Conservation (phyloP, 2,797 vertebrate species). For the Oreonectes daqikongensis region DNA sequence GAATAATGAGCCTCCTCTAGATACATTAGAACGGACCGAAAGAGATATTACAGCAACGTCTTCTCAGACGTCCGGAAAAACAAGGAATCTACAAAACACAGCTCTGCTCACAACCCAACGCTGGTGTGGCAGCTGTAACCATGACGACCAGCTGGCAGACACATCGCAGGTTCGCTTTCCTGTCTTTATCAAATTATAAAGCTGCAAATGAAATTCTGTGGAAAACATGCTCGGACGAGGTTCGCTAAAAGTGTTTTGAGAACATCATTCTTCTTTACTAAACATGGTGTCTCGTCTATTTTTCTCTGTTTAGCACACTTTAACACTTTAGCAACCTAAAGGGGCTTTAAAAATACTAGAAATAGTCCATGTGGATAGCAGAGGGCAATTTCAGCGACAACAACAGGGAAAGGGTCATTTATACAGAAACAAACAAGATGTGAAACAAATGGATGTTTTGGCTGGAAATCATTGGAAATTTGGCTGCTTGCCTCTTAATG, state of each 20-base stretch:
- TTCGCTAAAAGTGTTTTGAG: background rate
- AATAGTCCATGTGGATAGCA: conserved; percentile 1
- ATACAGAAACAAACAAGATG: background rate
- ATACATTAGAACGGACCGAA: conserved; percentile 8
- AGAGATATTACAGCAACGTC: conserved; percentile 35
- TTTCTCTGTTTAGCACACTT: too few relatives aligned
- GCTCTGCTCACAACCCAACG: conserved; percentile 43
- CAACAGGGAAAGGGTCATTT: conserved; percentile 21
- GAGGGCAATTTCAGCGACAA: conserved; percentile 16
- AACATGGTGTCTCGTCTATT: background rate
- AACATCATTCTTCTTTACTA: background rate
- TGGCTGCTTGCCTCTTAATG: background rate
- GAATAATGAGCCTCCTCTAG: background rate
- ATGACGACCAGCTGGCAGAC: conserved; percentile 46
- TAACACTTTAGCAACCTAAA: too few relatives aligned
- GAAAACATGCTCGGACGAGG: background rate
- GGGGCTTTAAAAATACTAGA: too few relatives aligned
- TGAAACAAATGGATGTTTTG: conserved; percentile 26
- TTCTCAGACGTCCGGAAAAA: conserved; percentile 38
- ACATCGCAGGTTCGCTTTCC: conserved; percentile 25
- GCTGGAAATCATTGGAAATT: conserved; percentile 8
- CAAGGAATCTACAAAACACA: conserved; percentile 25
- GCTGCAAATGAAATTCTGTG: conserved; percentile 30
- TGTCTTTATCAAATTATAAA: conserved; percentile 29
- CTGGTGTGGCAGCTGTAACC: conserved; percentile 33